These are phyloP conservation scores for Rissa tridactyla DNA, from an alignment of 2,113 vertebrate genomes.

Conservation along the genomic window DNA sequence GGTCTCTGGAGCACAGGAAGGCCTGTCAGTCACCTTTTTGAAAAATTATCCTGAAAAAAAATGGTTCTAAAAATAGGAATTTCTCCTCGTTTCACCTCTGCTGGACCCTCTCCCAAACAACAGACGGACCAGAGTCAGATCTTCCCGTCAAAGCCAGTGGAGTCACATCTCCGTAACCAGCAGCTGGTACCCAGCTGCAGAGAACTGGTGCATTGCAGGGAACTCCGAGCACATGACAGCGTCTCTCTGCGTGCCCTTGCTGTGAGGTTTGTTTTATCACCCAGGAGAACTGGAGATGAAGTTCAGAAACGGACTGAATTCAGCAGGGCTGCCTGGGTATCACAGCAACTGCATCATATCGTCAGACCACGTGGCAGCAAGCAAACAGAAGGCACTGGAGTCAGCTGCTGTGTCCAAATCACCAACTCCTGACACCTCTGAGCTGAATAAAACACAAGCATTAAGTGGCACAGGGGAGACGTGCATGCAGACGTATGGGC, in stretches of 20 bases:
- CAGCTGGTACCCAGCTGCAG: neutral
- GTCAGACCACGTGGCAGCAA: neutral
- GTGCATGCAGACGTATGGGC: accelerated
- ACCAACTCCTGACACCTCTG: neutral
- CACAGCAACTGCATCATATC: neutral
- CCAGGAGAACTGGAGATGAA: neutral
- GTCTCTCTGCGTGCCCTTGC: neutral
- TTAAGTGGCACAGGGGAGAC: neutral
- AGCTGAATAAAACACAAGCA: neutral
- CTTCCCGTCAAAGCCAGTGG: neutral
- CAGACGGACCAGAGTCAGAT: neutral
- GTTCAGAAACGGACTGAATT: neutral
- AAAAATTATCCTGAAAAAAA: neutral
- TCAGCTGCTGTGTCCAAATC: neutral
- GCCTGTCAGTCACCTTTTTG: neutral
- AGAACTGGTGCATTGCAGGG: conserved; percentile 15
- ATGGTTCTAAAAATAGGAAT: neutral
- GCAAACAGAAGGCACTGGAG: neutral
- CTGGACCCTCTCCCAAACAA: neutral
- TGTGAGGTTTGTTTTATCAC: neutral
- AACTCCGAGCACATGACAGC: neutral
- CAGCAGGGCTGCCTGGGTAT: neutral
- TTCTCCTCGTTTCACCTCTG: neutral
- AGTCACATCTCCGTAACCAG: neutral
- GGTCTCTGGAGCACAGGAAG: neutral